Conservation (phyloP, 2,113 vertebrate species). For the Fulica atra region DNA sequence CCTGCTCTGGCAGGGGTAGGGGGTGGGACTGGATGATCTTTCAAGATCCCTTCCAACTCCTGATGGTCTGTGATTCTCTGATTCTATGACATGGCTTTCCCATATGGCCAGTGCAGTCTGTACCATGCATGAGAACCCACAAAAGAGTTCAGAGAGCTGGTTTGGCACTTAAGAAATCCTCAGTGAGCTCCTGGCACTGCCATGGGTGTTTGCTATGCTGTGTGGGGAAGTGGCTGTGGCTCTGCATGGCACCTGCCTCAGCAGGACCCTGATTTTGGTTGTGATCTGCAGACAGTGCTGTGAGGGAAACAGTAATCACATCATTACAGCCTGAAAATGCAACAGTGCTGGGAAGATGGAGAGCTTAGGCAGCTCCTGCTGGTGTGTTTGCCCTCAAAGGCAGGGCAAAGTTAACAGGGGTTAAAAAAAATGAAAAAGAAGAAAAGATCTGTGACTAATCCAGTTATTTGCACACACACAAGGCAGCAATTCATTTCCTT, state of each 20-base stretch:
- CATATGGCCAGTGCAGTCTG: not conserved
- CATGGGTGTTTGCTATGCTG: not conserved
- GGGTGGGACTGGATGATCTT: too few species aligned
- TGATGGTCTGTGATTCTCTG: too few species aligned
- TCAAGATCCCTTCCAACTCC: too few species aligned
- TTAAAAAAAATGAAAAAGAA: not conserved
- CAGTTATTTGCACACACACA: not conserved
- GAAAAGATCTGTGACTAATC: not conserved
- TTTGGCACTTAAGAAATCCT: not conserved
- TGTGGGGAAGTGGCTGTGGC: not conserved
- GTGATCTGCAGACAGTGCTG: not conserved
- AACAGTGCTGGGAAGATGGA: not conserved
- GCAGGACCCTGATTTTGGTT: not conserved
- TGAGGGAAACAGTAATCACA: not conserved
- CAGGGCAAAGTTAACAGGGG: not conserved
- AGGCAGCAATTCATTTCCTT: not conserved
- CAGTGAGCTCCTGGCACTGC: not conserved
- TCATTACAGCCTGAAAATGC: not conserved
- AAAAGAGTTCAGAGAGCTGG: not conserved
- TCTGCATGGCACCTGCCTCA: not conserved
- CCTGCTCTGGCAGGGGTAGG: too few species aligned
- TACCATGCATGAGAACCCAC: accelerated
- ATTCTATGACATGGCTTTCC: not conserved
- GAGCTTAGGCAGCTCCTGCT: not conserved
- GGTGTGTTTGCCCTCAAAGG: not conserved